Conservation (phyloP, 2,888 invertebrate species). For the Zelleria hepariella region DNA sequence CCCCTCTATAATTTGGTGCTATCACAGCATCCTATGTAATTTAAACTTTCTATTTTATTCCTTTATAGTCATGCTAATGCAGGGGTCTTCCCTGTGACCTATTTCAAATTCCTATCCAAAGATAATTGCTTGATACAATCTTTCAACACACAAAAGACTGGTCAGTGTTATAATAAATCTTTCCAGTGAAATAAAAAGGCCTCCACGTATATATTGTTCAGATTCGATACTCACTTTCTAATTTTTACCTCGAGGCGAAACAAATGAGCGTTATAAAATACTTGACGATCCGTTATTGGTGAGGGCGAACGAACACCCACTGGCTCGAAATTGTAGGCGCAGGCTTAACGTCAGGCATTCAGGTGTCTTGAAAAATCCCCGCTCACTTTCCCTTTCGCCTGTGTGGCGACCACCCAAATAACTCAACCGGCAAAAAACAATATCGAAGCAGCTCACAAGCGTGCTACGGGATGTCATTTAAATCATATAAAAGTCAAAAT, state of each 20-base stretch:
- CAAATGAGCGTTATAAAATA: slow-evolving; percentile 50
- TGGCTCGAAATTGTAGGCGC: background rate
- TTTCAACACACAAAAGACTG: slow-evolving; percentile 21
- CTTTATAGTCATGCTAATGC: background rate
- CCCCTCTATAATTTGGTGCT: background rate
- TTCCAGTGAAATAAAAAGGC: slow-evolving; percentile 35
- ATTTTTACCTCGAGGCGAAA: slow-evolving; percentile 58
- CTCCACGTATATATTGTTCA: slow-evolving; percentile 25
- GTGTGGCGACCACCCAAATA: slow-evolving; percentile 14
- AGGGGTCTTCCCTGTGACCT: slow-evolving; percentile 23
- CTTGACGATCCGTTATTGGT: slow-evolving; percentile 37
- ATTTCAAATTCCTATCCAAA: slow-evolving; percentile 29
- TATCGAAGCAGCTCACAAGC: background rate
- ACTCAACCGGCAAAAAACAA: slow-evolving; percentile 6
- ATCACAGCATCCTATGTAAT: background rate
- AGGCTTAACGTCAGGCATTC: background rate
- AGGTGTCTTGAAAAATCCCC: slow-evolving; percentile 3
- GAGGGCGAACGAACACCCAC: slow-evolving; percentile 22
- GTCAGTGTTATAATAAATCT: slow-evolving; percentile 50
- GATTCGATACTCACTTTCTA: slow-evolving; percentile 50
- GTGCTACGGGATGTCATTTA: slow-evolving; percentile 5
- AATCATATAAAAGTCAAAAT: slow-evolving; percentile 9
- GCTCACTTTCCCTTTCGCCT: slow-evolving; percentile 8
- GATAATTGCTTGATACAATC: slow-evolving; percentile 40
- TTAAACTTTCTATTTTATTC: slow-evolving; percentile 37